Percentiles rank a stretch among this genome's conserved stretches.
Evolutionary conservation across 2,888 invertebrate genomes (phyloP).

Genomic region (Microctonus aethiopoides): DNA sequence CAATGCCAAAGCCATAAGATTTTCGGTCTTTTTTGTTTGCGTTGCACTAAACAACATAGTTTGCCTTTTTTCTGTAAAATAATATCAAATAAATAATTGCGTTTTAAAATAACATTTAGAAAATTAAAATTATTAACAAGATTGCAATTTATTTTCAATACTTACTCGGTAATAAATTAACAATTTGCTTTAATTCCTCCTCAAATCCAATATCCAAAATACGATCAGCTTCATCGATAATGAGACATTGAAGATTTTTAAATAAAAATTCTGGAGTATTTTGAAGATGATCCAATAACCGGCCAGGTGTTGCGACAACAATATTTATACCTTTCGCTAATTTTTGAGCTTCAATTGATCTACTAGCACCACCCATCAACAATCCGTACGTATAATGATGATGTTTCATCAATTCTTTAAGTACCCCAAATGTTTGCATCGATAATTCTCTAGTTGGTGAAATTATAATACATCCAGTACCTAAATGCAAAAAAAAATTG

Average conservation of each 20-base stretch:
- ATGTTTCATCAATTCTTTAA: slow-evolving; percentile 92
- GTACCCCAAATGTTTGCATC: slow-evolving; percentile 97
- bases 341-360: slow-evolving; percentile 91
- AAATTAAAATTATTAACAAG: neutral
- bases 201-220: slow-evolving; percentile 98
- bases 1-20: slow-evolving; percentile 86
- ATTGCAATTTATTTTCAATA: slow-evolving; percentile 44
- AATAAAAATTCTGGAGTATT: slow-evolving; percentile 92
- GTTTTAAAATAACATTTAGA: neutral
- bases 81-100: slow-evolving; percentile 4
- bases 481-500: slow-evolving; percentile 62
- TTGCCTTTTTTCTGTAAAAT: slow-evolving; percentile 84
- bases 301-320: slow-evolving; percentile 94
- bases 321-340: slow-evolving; percentile 93
- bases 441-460: slow-evolving; percentile 97
- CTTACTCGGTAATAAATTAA: slow-evolving; percentile 92
- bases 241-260: slow-evolving; percentile 92
- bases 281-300: slow-evolving; percentile 93
- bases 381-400: slow-evolving; percentile 95
- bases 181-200: slow-evolving; percentile 95
- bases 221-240: slow-evolving; percentile 98
- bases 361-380: slow-evolving; percentile 94
- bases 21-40: slow-evolving; percentile 91
- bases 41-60: slow-evolving; percentile 99
- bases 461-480: slow-evolving; percentile 92